Conservation (phyloP, 2,888 invertebrate genomes). For the Diadromus collaris region DNA sequence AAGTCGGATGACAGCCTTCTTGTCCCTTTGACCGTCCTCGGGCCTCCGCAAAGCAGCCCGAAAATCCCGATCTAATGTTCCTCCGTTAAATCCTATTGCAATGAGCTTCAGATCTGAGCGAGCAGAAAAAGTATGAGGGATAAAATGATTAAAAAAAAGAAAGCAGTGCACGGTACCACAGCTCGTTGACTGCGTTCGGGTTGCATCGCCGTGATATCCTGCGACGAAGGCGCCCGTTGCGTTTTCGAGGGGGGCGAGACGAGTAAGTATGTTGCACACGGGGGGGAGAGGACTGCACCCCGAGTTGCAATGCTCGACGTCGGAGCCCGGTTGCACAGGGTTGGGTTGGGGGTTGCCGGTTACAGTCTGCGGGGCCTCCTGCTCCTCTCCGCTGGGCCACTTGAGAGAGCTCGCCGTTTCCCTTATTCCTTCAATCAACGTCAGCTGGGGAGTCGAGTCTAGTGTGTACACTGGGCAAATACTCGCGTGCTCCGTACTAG, state of each 20-base stretch:
- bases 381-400: constrained; percentile 65
- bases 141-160: background rate
- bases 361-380: constrained; percentile 44
- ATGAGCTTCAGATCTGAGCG: background rate
- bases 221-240: constrained; percentile 52
- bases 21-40: too few species aligned
- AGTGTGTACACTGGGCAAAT: constrained; percentile 79
- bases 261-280: constrained; percentile 56
- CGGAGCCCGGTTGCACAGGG: constrained; percentile 38
- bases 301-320: constrained; percentile 45
- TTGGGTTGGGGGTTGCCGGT: constrained; percentile 45
- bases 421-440: constrained; percentile 80
- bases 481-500: constrained; percentile 76
- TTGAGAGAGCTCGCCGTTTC: constrained; percentile 78
- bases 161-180: constrained; percentile 17
- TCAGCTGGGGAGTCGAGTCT: constrained; percentile 79
- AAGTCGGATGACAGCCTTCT: too few species aligned
- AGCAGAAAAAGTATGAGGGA: background rate
- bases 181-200: constrained; percentile 29
- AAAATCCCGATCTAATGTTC: background rate
- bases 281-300: constrained; percentile 1
- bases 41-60: too few species aligned
- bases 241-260: constrained; percentile 54
- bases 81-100: background rate
- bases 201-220: constrained; percentile 56